Evolutionary conservation across 2,888 invertebrate genomes (phyloP), one percentile per base, ranked within the genome.

Genomic region (Sarcophaga rosellei): DNA sequence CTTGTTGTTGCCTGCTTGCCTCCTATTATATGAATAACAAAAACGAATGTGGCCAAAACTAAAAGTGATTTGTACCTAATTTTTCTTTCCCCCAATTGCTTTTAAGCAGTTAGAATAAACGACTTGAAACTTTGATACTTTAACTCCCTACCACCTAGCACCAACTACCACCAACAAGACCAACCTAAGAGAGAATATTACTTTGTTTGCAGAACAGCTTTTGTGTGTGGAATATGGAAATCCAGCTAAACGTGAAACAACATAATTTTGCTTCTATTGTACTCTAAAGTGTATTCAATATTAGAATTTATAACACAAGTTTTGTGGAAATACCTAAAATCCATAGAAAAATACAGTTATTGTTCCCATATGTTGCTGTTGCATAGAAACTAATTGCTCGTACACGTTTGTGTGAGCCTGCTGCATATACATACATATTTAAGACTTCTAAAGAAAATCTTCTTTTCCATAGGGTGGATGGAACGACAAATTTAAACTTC

Each of bases 271-370:
- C 15, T 4, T 73, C 66, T 53, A 81, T 75, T 77, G 21, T 70
- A 66, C 86, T 84, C 86, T 68, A 78, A 84, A 84, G 86, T 81
- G 72, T 81, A 62, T 84, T 79, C 66, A 81, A 81, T 82, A 77
- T 53, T 47, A 35, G 21, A 81, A 72, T 86, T 86, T 86, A 86
- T 83, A 79, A 74, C 59, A 72, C 59, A 62, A 74, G 78, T 78
- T 86, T 84, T 74, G 65, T 69, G 20, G 53, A 53, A 53, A 53
- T 53, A 53, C 53, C 17, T 17, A 53, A 53, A 53, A 53, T 53
- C 53, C 53, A 15, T 53, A 17, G 15, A 12, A 53, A 53, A 53
- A 59, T 20, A 72, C 65, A 35, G 10, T 17, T n/a, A 73, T 21
- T 21, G 25, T 57, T 63, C 53, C 57, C 77, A 73, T 81, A 73